phyloP scores from a whole-genome alignment of 2,113 vertebrate genomes.

The Hyperoodon ampullatus region DNA sequence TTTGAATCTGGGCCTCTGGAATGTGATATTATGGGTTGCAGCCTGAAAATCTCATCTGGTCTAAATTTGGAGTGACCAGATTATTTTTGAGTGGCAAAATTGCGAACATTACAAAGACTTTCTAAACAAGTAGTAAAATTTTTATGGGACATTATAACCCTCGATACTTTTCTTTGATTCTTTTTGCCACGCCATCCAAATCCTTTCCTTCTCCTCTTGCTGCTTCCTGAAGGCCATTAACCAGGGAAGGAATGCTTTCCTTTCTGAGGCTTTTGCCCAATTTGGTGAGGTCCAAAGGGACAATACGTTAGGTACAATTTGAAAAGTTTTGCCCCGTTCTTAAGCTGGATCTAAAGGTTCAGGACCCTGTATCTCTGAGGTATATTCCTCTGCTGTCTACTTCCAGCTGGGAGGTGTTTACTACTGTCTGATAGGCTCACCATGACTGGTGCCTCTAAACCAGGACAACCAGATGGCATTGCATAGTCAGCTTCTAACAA shows the following conservation, averaged over 20 bases:
- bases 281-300: conserved; percentile 24
- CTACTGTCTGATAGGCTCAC: background rate
- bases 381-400: background rate
- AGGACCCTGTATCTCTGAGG: background rate
- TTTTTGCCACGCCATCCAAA: background rate
- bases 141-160: conserved; percentile 44
- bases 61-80: conserved; percentile 12
- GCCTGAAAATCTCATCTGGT: background rate
- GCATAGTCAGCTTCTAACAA: background rate
- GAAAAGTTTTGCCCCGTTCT: conserved; percentile 46
- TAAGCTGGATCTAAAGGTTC: background rate
- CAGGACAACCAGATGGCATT: background rate
- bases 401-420: background rate
- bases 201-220: background rate
- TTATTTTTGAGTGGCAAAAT: conserved; percentile 56
- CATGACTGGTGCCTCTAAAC: background rate
- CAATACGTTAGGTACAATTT: conserved; percentile 27
- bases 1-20: background rate
- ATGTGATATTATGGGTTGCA: background rate
- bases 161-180: conserved; percentile 44
- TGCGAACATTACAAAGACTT: conserved; percentile 46
- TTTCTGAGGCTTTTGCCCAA: background rate
- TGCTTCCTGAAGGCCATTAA: conserved; percentile 35
- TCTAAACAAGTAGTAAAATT: conserved; percentile 69
- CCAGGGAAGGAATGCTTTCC: conserved; percentile 30